Evolutionary conservation across 2,888 invertebrate species (phyloP).

Genomic region (Malthinus flaveolus): DNA sequence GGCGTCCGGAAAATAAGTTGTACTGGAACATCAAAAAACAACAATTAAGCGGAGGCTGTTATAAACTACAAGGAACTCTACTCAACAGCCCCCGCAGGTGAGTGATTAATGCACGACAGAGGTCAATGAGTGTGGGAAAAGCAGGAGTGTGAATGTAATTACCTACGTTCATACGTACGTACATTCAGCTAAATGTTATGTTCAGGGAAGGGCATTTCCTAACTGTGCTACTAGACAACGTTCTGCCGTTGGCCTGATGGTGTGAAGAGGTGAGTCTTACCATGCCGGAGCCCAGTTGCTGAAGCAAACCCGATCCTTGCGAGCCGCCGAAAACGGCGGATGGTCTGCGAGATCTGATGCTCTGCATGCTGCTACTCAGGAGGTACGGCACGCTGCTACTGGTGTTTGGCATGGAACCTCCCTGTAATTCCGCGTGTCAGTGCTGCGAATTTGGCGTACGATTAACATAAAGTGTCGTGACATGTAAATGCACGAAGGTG

Average conservation of each 20-base stretch:
- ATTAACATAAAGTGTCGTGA: constrained; percentile 14
- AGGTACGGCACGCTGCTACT: constrained; percentile 87
- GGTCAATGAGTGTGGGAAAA: constrained; percentile 46
- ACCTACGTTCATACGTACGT: constrained; percentile 48
- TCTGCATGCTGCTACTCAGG: constrained; percentile 78
- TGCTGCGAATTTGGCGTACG: constrained; percentile 8
- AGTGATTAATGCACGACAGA: constrained; percentile 50
- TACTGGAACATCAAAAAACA: constrained; percentile 55
- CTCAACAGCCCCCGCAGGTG: constrained; percentile 53
- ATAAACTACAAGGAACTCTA: constrained; percentile 21
- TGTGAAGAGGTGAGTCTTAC: constrained; percentile 79
- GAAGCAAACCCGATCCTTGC: constrained; percentile 65
- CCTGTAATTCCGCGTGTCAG: constrained; percentile 58
- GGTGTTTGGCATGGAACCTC: constrained; percentile 88
- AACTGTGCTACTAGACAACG: constrained; percentile 62
- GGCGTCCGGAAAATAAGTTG: constrained; percentile 55
- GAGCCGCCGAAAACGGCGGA: constrained; percentile 67
- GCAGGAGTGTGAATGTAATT: constrained; percentile 45
- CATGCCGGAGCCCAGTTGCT: constrained; percentile 91
- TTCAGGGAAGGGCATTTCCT: constrained; percentile 78
- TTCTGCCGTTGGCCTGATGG: constrained; percentile 58
- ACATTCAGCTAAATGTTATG: constrained; percentile 66
- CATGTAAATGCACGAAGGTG: constrained; percentile 22
- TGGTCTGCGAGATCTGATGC: constrained; percentile 73
- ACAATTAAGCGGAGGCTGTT: constrained; percentile 48